These are phyloP conservation scores for Apaloderma vittatum DNA, from an alignment of 2,113 vertebrate species.

Conservation along the genomic window DNA sequence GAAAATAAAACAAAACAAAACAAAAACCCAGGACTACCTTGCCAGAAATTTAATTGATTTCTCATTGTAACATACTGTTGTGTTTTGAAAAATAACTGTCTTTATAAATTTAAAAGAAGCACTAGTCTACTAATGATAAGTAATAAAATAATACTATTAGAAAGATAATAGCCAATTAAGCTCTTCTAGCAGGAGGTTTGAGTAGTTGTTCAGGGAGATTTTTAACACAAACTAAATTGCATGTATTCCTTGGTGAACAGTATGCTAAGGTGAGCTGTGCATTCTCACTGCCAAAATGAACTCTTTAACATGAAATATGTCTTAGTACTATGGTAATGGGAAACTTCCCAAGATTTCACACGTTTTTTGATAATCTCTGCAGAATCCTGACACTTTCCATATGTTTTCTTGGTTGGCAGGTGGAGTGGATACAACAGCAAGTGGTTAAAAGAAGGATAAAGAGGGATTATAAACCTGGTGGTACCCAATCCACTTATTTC, in stretches of 20 bases:
- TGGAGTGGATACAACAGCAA: slow-evolving; percentile 98
- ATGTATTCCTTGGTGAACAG: background rate
- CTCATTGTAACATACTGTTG: background rate
- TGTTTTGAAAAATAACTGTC: background rate
- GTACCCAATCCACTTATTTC: slow-evolving; percentile 89
- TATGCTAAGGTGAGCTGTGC: background rate
- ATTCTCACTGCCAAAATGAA: background rate
- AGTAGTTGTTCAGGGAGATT: background rate
- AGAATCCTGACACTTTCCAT: slow-evolving; percentile 36
- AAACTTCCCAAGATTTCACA: slow-evolving; percentile 14
- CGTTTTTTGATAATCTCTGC: slow-evolving; percentile 26
- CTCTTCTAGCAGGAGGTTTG: background rate
- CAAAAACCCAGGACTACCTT: background rate
- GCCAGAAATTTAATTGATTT: background rate
- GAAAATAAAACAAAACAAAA: background rate
- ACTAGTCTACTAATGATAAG: background rate
- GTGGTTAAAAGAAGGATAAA: slow-evolving; percentile 95
- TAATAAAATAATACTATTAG: background rate
- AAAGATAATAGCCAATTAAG: background rate
- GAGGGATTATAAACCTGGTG: slow-evolving; percentile 92
- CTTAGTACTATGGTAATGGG: background rate
- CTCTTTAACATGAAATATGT: background rate
- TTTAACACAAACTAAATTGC: background rate
- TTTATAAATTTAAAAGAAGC: background rate
- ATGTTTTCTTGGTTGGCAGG: slow-evolving; percentile 83